Conservation (phyloP, 2,113 vertebrate species). For the Vulpes lagopus region DNA sequence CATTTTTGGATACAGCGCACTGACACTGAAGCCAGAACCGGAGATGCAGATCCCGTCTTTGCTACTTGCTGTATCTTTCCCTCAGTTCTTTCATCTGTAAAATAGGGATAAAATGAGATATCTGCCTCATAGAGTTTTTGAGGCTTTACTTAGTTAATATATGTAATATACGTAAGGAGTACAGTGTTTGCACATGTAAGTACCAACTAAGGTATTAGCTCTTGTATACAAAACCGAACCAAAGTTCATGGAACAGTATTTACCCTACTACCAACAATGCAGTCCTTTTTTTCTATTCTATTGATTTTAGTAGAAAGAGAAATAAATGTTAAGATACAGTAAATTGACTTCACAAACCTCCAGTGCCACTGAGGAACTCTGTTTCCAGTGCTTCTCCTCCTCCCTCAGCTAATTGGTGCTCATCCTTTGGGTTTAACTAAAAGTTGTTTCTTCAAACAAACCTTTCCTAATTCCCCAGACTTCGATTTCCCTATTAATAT, state of each 20-base stretch:
- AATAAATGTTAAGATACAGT: neutral
- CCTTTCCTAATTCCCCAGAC: neutral
- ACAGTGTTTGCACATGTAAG: neutral
- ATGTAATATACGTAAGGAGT: neutral
- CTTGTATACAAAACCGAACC: neutral
- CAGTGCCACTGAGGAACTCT: neutral
- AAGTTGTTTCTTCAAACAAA: neutral
- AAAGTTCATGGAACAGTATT: neutral
- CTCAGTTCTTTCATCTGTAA: neutral
- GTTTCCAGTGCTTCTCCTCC: neutral
- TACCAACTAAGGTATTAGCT: neutral
- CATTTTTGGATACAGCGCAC: neutral
- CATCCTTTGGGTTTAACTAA: neutral
- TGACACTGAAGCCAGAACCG: neutral
- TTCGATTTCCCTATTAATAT: neutral
- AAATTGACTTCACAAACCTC: neutral
- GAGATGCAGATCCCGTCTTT: neutral
- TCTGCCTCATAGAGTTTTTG: neutral
- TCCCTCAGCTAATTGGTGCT: neutral
- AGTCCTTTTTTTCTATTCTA: neutral
- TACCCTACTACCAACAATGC: neutral
- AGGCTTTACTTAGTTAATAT: neutral
- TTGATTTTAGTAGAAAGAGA: neutral
- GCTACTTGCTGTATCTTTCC: neutral
- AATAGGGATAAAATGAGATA: neutral